Evolutionary conservation across 2,888 invertebrate species (phyloP).

Genomic region (Pseudococcus longispinus): DNA sequence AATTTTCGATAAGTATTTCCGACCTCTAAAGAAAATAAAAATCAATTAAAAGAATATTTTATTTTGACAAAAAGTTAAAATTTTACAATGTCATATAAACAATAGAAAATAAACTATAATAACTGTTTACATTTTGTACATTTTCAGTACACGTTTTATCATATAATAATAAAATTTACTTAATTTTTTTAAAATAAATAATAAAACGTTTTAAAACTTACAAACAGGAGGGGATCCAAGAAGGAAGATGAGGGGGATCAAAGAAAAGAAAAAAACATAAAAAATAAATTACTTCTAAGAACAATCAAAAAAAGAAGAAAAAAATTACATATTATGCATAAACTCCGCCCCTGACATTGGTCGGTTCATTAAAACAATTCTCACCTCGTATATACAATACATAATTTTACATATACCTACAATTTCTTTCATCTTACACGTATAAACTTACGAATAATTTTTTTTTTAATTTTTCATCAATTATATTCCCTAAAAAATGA

Average conservation of each 20-base stretch:
- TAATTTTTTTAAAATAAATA: constrained; percentile 32
- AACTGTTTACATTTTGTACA: constrained; percentile 54
- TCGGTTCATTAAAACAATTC: constrained; percentile 6
- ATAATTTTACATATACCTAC: constrained; percentile 25
- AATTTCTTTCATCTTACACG: background rate
- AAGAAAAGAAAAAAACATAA: constrained; percentile 35
- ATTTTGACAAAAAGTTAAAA: constrained; percentile 51
- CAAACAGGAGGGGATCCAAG: constrained; percentile 12
- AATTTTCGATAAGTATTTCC: too few species aligned
- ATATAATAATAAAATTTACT: constrained; percentile 53
- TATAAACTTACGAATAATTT: too few species aligned
- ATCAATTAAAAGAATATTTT: constrained; percentile 46
- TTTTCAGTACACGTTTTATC: constrained; percentile 51
- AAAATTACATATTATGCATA: constrained; percentile 17
- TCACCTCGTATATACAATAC: background rate
- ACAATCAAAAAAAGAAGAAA: constrained; percentile 5
- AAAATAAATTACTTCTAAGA: constrained; percentile 52
- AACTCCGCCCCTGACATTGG: background rate
- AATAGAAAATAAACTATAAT: constrained; percentile 56
- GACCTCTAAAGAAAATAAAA: background rate
- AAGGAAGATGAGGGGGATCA: background rate
- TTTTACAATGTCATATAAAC: constrained; percentile 54
- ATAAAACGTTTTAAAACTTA: constrained; percentile 53
- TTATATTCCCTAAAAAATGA: background rate
- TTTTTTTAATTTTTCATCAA: background rate